Evolutionary conservation across 2,888 invertebrate genomes (phyloP), one percentile per base, ranked within the genome.

Genomic region (Campaea margaritaria): DNA sequence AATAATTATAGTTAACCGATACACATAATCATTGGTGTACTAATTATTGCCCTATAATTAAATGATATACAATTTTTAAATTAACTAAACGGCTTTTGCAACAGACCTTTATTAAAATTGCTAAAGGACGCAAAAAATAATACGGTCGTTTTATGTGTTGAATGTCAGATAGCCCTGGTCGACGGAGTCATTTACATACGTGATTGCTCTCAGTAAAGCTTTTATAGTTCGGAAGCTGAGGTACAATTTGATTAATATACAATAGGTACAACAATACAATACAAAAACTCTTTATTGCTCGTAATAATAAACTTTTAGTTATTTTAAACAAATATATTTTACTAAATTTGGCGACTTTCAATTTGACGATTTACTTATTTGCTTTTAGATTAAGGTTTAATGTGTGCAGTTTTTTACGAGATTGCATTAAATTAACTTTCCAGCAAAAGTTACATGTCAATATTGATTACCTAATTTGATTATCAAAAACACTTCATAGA

Each of bases 141-240:
- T 49, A 57, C 50, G 38, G 57, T 14, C 41, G 46, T 42, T 56
- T 55, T 55, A 58, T 43, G 49, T 48, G 51, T 43, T 64, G 52
- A 65, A 66, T 63, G 66, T 61, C 64, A 62, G 63, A 21, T 51
- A 51, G 48, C 42, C 45, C 61, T 55, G 62, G 58, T 47, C 36
- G 50, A 58, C 47, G 39, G 46, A 39, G 31, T 47, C 61, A 68
- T 68, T 61, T 46, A 64, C 58, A 64, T 66, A 57, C 58, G 52
- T 63, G 56, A 64, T 66, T 63, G 62, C 52, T 65, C 49, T 64
- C 55, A 12, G 47, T 34, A 44, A 31, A 44, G 38, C 38, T 43
- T 58, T 61, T 64, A 54, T 68, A 66, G 66, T 43, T 36, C 62
- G 47, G 55, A 53, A 68, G 68, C 52, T 48, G 27, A 28, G 10